Evolutionary conservation across 2,888 invertebrate genomes (phyloP), one percentile per base, ranked within the genome.

Genomic region (Flexamia atlantica): DNA sequence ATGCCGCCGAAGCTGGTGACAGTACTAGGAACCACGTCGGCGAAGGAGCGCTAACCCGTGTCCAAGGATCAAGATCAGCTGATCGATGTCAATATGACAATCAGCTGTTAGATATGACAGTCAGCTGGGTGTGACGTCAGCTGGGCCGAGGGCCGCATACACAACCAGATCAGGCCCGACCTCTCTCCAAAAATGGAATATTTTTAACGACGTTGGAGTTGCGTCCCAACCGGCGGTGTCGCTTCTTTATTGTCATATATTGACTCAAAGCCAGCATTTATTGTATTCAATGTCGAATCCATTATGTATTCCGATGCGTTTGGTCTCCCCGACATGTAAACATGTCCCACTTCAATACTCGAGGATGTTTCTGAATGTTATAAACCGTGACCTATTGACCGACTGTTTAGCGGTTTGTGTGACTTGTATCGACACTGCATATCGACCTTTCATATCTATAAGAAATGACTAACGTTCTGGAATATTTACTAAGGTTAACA

Each of bases 51-150:
- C 17, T 12, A 17, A 64, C 64, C 28, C 25, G 14, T 14, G 64
- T 30, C 64, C 30, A 30, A 64, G 64, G 28, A 64, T 64, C 14
- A 64, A 1, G 30, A 64, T 64, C 64, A 64, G 64, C 64, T 64
- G 64, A 53, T 53, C 53, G 64, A 30, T 64, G 64, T 64, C 64
- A 28, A 28, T 64, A 64, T 28, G 28, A 30, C 64, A 64, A 64
- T 64, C 64, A 64, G 64, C 64, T 64, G 30, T 14, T 64, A 64
- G 64, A 64, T 28, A 64, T 64, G 64, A 17, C 64, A 64, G 64
- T 64, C 64, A 64, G 64, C 28, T 20, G 64, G 9, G 9, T 64
- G 30, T 64, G 64, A 64, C 64, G 30, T 64, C 64, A 64, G 64
- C 64, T 64, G 64, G 28, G 28, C 64, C 3, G 28, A 9, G 30